phyloP scores from a whole-genome alignment of 2,888 invertebrate species.

The Xylota segnis region DNA sequence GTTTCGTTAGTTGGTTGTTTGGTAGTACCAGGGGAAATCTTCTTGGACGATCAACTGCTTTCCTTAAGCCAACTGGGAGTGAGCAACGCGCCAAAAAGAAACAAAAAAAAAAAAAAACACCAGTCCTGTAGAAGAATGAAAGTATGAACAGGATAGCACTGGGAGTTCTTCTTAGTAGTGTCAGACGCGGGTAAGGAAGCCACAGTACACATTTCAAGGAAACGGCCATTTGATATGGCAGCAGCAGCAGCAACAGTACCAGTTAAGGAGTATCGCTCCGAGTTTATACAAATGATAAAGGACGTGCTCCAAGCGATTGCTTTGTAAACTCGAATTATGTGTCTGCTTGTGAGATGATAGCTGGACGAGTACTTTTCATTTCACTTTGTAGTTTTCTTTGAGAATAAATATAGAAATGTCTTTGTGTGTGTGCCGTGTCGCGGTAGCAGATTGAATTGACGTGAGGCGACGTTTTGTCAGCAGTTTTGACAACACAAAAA shows the following conservation, averaged over 20 bases:
- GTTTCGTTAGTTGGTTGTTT: constrained; percentile 51
- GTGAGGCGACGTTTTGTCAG: constrained; percentile 50
- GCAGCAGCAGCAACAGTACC: constrained; percentile 46
- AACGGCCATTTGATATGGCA: constrained; percentile 67
- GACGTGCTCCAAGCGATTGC: constrained; percentile 71
- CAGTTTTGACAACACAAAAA: constrained; percentile 25
- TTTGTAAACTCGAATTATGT: constrained; percentile 70
- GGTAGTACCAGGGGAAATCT: constrained; percentile 70
- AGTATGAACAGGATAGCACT: constrained; percentile 22
- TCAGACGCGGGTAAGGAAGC: not conserved
- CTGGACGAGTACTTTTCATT: constrained; percentile 60
- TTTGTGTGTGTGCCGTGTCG: constrained; percentile 4
- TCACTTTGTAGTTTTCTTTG: constrained; percentile 52
- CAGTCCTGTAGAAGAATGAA: constrained; percentile 5
- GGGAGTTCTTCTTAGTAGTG: constrained; percentile 14
- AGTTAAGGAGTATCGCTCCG: constrained; percentile 49
- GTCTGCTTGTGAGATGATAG: constrained; percentile 61
- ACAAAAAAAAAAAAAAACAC: not conserved
- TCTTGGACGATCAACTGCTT: constrained; percentile 68
- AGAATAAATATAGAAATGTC: constrained; percentile 7
- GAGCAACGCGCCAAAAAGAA: constrained; percentile 2
- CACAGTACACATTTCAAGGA: constrained; percentile 49
- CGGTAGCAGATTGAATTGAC: constrained; percentile 42
- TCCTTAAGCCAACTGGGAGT: constrained; percentile 31
- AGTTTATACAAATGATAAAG: constrained; percentile 46